These are phyloP conservation scores for Chironomus striatipennis DNA, from an alignment of 1,140 invertebrate species.

Conservation along the genomic window DNA sequence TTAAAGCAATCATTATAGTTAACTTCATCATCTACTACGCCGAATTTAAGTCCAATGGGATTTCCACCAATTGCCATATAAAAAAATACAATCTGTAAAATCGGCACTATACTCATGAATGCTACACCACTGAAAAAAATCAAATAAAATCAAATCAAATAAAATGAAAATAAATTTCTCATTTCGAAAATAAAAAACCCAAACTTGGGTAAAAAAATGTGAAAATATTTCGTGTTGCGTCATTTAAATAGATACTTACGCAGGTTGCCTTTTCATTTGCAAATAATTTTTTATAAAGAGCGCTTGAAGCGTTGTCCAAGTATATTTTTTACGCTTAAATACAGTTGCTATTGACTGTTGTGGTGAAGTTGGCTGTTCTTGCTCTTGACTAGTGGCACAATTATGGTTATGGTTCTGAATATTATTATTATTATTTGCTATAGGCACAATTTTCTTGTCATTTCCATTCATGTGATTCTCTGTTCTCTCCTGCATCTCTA, in stretches of 20 bases:
- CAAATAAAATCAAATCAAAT: conserved; percentile 20
- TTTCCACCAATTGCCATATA: conserved; percentile 72
- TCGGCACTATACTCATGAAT: conserved; percentile 73
- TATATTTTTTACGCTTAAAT: conserved; percentile 17
- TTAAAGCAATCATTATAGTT: conserved; percentile 36
- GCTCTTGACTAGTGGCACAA: neutral
- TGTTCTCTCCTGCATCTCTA: neutral
- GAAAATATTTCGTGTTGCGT: neutral
- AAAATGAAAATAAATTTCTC: neutral
- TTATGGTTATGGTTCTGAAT: neutral
- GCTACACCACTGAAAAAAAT: conserved; percentile 54
- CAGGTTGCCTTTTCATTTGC: conserved; percentile 55
- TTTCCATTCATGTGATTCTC: neutral
- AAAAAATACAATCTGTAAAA: conserved; percentile 70
- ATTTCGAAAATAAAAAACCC: neutral
- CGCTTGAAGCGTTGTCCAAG: conserved; percentile 29
- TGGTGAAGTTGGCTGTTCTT: neutral
- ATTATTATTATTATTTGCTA: too few species aligned
- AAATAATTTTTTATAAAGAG: conserved; percentile 51
- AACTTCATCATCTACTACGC: conserved; percentile 66
- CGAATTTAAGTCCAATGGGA: conserved; percentile 60
- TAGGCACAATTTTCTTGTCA: too few species aligned
- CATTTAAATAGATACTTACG: conserved; percentile 41
- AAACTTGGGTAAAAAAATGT: neutral
- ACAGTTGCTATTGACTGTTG: neutral